Percentiles rank a stretch among this genome's conserved stretches.
Conservation (phyloP, 2,113 vertebrate genomes). For the Callaeas wilsoni region DNA sequence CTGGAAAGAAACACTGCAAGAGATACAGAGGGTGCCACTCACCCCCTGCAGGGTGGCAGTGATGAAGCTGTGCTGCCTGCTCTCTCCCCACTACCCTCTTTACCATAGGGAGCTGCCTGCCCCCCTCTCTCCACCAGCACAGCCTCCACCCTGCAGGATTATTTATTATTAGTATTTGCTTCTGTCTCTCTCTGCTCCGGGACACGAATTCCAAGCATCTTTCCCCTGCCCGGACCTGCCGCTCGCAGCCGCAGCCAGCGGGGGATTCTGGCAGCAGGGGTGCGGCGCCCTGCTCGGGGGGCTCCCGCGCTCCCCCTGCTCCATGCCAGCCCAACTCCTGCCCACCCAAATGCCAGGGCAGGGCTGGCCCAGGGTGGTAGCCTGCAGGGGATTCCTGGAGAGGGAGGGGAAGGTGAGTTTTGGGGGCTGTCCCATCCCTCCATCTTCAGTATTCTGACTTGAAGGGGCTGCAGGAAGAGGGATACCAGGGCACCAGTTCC, state of each 20-base stretch:
- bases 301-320: not conserved
- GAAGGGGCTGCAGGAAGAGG: not conserved
- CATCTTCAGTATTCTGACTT: not conserved
- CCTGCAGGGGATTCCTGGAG: not conserved
- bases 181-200: conserved; percentile 71
- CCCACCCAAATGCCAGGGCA: not conserved
- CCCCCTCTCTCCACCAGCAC: not conserved
- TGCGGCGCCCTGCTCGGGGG: not conserved
- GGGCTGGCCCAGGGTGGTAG: not conserved
- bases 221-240: conserved; percentile 82
- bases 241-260: conserved; percentile 69
- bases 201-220: conserved; percentile 88
- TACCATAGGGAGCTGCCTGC: not conserved
- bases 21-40: rapidly evolving
- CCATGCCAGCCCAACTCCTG: not conserved
- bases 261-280: conserved; percentile 62
- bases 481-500: not conserved
- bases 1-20: not conserved
- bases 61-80: not conserved
- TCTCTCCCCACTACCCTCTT: not conserved
- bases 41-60: not conserved
- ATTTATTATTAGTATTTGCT: conserved; percentile 72
- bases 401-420: not conserved
- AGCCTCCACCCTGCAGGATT: conserved; percentile 53
- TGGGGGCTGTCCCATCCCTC: not conserved